Percentiles rank a stretch among this genome's conserved stretches.
These are phyloP conservation scores for Gorsachius goisagi DNA, from an alignment of 2,113 vertebrate genomes.

Conservation along the genomic window DNA sequence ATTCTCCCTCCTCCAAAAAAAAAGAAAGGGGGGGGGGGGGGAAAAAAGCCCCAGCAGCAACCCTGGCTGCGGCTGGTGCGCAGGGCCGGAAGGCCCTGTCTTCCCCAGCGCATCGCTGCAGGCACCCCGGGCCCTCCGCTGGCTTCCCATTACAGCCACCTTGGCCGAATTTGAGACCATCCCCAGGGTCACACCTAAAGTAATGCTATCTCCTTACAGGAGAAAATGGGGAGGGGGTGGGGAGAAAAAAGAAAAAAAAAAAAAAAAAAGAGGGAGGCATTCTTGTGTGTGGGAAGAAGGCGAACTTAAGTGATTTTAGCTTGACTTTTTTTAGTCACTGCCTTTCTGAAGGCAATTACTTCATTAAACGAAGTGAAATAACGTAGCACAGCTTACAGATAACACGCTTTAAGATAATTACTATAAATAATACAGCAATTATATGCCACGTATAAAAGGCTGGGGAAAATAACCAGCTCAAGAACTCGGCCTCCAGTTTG, in stretches of 20 bases:
- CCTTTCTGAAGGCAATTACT: conserved; percentile 44
- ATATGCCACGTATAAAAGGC: conserved; percentile 2
- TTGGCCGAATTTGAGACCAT: neutral
- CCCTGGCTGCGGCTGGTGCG: neutral
- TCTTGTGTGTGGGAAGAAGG: neutral
- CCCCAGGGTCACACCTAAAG: neutral
- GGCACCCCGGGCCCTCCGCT: neutral
- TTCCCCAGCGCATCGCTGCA: neutral
- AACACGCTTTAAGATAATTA: conserved; percentile 60
- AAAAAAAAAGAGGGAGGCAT: neutral
- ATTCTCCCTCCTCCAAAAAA: neutral
- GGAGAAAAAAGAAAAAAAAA: no score
- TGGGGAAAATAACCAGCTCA: neutral
- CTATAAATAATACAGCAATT: conserved; percentile 59
- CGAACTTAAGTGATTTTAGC: conserved; percentile 14
- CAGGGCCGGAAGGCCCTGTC: neutral
- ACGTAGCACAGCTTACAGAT: conserved; percentile 34
- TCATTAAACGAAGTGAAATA: conserved; percentile 46
- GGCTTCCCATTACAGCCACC: neutral
- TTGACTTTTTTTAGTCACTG: conserved; percentile 11
- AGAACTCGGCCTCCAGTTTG: neutral
- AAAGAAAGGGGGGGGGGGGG: neutral
- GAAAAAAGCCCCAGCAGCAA: neutral
- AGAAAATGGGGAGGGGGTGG: no score
- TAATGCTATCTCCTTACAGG: neutral